Base-by-base conservation (phyloP, 53 echinoderm and acorn worm species). In the Holothuria scabra region DNA sequence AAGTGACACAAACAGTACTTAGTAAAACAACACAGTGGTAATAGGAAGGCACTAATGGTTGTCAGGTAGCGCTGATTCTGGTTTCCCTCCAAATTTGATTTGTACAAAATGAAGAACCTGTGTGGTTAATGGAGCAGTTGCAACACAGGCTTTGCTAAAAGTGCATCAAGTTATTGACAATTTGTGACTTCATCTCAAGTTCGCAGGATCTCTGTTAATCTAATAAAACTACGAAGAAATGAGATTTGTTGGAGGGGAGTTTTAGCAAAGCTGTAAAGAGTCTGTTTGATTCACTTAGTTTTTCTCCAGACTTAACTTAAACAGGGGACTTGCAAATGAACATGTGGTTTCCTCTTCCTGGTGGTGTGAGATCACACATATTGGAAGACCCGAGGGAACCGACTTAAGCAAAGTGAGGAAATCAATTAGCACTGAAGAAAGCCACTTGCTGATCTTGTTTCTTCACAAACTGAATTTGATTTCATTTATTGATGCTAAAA, bases 371-470 rank as follows among this genome's bases (percentile, higher is more conserved):
- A 72, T 72, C 46, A 34, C 72, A 72, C 72, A 72, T 72, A 72
- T 44, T 46, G 72, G 44, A 18, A 48, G 72, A 34, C 72, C 48
- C 48, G 11, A 21, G 72, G 72, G 72, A 72, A 32, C 72, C 13
- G 72, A 72, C 46, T 72, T 72, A 19, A 46, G 44, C 21, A 72
- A 72, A 44, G 72, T 72, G 72, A 46, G 44, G 72, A 72, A 72
- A 72, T 72, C 72, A 72, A 72, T 72, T 72, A 72, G 72, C 72
- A 72, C 72, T 72, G 48, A 72, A 72, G 46, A 72, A 69, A 72
- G 72, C 49, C n/a, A 72, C 72, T 72, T 72, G 72, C 72, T 72
- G 72, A 72, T 72, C 72, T 72, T 72, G 72, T 72, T 72, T 72
- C 72, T 67, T 72, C 46, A 72, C 46, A 24, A 72, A 38, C 46